A percentile compares a stretch with the other conserved stretches of the same genome.
Conservation (phyloP, 2,797 vertebrate species). For the Cossypha polioptera region DNA sequence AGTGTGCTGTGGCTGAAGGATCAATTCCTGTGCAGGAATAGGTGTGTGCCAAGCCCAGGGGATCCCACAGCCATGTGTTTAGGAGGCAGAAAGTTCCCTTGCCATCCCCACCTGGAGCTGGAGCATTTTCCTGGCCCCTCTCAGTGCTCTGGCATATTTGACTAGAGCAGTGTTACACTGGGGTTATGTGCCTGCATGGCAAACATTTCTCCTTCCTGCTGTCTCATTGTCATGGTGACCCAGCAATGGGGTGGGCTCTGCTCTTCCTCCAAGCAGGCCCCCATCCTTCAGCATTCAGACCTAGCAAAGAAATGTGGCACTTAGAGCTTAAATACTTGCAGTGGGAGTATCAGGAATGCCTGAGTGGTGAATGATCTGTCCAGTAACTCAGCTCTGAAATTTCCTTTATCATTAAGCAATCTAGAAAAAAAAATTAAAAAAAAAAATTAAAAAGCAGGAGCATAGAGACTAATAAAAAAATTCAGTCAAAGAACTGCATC, state of each 20-base stretch:
- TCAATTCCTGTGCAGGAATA: background rate
- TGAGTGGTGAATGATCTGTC: background rate
- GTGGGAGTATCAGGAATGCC: slow-evolving; percentile 9
- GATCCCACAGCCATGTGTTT: background rate
- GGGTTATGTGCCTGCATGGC: slow-evolving; percentile 60
- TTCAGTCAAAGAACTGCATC: background rate
- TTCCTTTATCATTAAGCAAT: background rate
- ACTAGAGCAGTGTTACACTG: slow-evolving; percentile 14
- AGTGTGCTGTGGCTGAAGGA: background rate
- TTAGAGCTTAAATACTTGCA: background rate
- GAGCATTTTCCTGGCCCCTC: slow-evolving; percentile 2
- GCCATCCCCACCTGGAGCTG: background rate
- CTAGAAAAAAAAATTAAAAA: background rate
- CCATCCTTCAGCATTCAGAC: slow-evolving; percentile 17
- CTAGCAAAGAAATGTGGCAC: slow-evolving; percentile 29
- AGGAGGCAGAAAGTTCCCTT: background rate
- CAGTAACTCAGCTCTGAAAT: background rate
- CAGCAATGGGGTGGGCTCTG: slow-evolving; percentile 17
- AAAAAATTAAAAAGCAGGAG: background rate
- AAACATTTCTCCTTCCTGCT: slow-evolving; percentile 63
- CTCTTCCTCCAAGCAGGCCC: slow-evolving; percentile 14
- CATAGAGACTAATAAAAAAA: background rate
- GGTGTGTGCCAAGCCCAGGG: background rate
- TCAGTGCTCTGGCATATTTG: slow-evolving; percentile 51
- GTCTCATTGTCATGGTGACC: slow-evolving; percentile 72